These are phyloP conservation scores for Porites divaricata DNA, from an alignment of 92 coral and sea anemone species.

Conservation along the genomic window DNA sequence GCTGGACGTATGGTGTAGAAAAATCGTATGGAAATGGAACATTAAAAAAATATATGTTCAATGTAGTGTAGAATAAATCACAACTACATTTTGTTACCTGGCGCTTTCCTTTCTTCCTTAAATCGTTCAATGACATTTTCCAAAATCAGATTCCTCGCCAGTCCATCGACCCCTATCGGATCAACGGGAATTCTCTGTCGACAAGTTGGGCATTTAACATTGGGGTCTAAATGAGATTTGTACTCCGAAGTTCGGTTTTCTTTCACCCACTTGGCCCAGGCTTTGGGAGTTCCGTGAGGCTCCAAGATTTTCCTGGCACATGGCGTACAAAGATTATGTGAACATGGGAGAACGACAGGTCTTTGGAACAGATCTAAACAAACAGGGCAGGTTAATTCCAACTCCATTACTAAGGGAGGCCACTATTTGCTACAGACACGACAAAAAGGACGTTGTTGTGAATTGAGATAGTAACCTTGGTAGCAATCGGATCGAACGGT, in stretches of 20 bases:
- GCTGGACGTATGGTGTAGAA: no score
- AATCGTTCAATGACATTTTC: constrained; percentile 87
- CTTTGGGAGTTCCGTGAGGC: constrained; percentile 84
- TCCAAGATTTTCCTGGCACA: constrained; percentile 85
- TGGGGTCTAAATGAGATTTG: constrained; percentile 88
- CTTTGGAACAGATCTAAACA: constrained; percentile 81
- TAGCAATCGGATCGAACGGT: background rate
- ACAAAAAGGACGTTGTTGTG: constrained; percentile 2
- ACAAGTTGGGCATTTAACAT: constrained; percentile 89
- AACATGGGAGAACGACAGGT: constrained; percentile 88
- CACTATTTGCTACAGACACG: background rate
- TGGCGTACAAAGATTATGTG: constrained; percentile 84
- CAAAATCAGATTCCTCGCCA: constrained; percentile 76
- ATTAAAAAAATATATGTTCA: no score
- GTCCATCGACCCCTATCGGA: constrained; percentile 82
- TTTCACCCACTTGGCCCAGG: constrained; percentile 88
- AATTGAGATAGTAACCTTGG: constrained; percentile 34
- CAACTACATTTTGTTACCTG: constrained; percentile 52
- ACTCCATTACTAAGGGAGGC: constrained; percentile 51
- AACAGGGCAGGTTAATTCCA: constrained; percentile 85
- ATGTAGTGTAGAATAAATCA: background rate
- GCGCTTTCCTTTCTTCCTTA: constrained; percentile 76
- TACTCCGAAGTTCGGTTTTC: constrained; percentile 58
- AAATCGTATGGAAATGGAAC: no score
- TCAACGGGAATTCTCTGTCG: constrained; percentile 83